These are phyloP conservation scores for Listrodromus nycthemerus DNA, from an alignment of 2,888 invertebrate genomes.

Conservation along the genomic window DNA sequence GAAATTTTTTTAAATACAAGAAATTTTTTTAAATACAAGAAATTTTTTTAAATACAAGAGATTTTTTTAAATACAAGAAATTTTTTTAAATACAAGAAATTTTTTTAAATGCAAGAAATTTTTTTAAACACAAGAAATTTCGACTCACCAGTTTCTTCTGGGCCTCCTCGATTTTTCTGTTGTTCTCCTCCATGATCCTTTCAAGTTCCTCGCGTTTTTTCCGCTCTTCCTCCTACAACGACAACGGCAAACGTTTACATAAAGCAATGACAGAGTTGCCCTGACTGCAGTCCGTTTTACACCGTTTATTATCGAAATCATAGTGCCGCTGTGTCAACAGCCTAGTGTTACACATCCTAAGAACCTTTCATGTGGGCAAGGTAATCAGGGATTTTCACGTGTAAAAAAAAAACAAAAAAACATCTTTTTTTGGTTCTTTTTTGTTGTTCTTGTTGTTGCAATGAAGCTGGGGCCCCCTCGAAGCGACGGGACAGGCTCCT, in stretches of 20 bases:
- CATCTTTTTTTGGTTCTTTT: constrained; percentile 15
- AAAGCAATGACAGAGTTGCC: constrained; percentile 69
- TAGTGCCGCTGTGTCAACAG: constrained; percentile 80
- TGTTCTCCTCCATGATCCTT: constrained; percentile 98
- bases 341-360: constrained; percentile 80
- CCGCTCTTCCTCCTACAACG: constrained; percentile 97
- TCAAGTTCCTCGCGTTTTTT: constrained; percentile 98
- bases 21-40: too few relatives aligned
- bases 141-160: constrained; percentile 96
- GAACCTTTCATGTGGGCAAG: constrained; percentile 76
- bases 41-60: too few relatives aligned
- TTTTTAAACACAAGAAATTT: constrained; percentile 10
- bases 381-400: constrained; percentile 71
- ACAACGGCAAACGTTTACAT: constrained; percentile 82
- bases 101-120: background rate
- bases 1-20: too few relatives aligned
- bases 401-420: constrained; percentile 66
- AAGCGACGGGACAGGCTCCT: constrained; percentile 53
- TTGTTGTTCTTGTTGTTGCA: background rate
- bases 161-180: constrained; percentile 98
- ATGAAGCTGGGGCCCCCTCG: constrained; percentile 44
- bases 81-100: background rate
- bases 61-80: too few relatives aligned
- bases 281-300: constrained; percentile 67
- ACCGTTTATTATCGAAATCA: constrained; percentile 74